Percentiles rank a stretch among this genome's conserved stretches.
Conservation (phyloP, 2,888 invertebrate species). For the Eilema depressum region DNA sequence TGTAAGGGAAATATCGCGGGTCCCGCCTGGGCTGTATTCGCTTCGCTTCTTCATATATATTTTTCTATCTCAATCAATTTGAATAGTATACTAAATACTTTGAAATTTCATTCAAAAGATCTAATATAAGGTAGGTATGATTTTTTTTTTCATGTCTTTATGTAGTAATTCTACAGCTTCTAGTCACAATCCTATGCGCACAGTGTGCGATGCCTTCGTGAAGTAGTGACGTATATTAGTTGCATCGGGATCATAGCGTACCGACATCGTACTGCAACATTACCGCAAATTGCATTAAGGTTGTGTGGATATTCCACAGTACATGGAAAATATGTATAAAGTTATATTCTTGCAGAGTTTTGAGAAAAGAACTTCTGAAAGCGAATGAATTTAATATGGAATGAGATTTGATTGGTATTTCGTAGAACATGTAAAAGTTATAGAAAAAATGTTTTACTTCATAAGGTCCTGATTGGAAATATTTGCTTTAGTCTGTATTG, state of each 20-base stretch:
- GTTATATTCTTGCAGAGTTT: conserved; percentile 30
- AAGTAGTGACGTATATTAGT: conserved; percentile 42
- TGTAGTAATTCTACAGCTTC: not conserved
- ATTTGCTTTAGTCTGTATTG: not conserved
- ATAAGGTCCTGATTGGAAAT: not conserved
- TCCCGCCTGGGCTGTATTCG: too few relatives aligned
- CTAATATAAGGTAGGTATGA: too few relatives aligned
- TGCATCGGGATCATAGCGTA: conserved; percentile 47
- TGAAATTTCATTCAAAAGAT: too few relatives aligned
- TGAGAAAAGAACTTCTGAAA: conserved; percentile 20
- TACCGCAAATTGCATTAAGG: conserved; percentile 83
- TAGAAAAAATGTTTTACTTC: not conserved
- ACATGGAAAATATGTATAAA: conserved; percentile 41
- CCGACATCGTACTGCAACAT: conserved; percentile 62
- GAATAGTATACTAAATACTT: too few relatives aligned
- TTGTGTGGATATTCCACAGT: conserved; percentile 62
- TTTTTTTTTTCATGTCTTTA: not conserved
- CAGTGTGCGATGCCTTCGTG: conserved; percentile 11
- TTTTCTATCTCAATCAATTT: too few relatives aligned
- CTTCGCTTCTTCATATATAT: too few relatives aligned
- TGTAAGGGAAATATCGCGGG: too few relatives aligned
- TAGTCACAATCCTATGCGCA: not conserved
- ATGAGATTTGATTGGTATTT: conserved; percentile 5
- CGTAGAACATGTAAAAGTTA: not conserved
- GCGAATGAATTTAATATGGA: conserved; percentile 14